These are phyloP conservation scores for Netelia virgata DNA, from an alignment of 2,888 invertebrate species.

Conservation along the genomic window DNA sequence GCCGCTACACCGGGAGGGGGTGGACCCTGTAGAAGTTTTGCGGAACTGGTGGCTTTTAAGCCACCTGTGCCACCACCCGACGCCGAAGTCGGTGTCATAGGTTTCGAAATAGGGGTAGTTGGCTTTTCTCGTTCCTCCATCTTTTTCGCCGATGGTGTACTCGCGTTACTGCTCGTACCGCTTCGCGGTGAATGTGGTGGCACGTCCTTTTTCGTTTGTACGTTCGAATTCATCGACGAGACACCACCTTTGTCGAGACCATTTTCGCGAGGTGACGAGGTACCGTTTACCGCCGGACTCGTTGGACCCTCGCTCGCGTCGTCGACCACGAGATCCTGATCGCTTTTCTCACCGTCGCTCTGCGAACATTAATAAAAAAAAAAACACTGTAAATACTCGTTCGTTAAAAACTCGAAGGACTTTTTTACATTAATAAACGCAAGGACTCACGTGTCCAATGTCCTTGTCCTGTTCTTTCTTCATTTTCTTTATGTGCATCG, in stretches of 20 bases:
- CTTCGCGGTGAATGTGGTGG: conserved; percentile 87
- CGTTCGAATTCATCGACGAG: conserved; percentile 79
- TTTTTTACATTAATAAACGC: neutral
- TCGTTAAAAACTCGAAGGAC: neutral
- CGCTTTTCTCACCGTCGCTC: conserved; percentile 94
- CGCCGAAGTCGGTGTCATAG: conserved; percentile 92
- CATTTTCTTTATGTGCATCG: conserved; percentile 87
- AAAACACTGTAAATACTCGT: too few species aligned
- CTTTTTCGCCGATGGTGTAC: conserved; percentile 94
- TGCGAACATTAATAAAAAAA: conserved; percentile 82
- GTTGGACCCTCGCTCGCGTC: conserved; percentile 97
- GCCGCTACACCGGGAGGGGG: conserved; percentile 83
- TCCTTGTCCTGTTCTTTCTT: conserved; percentile 93
- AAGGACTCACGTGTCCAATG: conserved; percentile 90
- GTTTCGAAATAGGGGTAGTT: conserved; percentile 95
- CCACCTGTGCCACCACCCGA: conserved; percentile 84
- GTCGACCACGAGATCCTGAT: conserved; percentile 97
- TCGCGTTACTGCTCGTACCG: conserved; percentile 95
- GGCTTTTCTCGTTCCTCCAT: conserved; percentile 92
- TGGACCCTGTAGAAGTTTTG: conserved; percentile 84
- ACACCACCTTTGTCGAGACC: conserved; percentile 91
- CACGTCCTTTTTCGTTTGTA: conserved; percentile 82
- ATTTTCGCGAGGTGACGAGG: conserved; percentile 94
- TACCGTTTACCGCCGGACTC: conserved; percentile 92
- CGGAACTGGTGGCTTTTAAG: conserved; percentile 83